phyloP scores from a whole-genome alignment of 2,888 invertebrate species.

The Eretmocerus hayati region DNA sequence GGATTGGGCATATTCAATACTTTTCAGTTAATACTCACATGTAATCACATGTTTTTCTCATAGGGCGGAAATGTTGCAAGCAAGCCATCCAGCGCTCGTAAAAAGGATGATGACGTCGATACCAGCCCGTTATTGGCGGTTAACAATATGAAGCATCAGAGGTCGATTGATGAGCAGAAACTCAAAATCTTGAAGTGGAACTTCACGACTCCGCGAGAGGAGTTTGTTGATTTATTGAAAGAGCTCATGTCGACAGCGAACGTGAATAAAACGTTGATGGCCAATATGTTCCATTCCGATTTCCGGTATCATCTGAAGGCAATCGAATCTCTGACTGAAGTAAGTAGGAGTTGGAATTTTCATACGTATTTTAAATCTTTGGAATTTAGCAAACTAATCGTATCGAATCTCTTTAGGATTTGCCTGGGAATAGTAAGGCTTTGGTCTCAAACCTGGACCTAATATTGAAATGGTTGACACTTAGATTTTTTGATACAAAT shows the following conservation, averaged over 20 bases:
- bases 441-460: slow-evolving; percentile 87
- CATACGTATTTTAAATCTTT: too few relatives aligned
- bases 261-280: slow-evolving; percentile 77
- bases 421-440: slow-evolving; percentile 69
- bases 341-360: too few relatives aligned
- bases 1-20: too few relatives aligned
- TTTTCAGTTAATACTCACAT: not conserved
- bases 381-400: too few relatives aligned
- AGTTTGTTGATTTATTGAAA: slow-evolving; percentile 86
- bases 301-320: slow-evolving; percentile 92
- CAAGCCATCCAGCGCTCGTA: slow-evolving; percentile 49
- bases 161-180: slow-evolving; percentile 90
- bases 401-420: too few relatives aligned
- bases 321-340: slow-evolving; percentile 79
- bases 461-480: slow-evolving; percentile 91
- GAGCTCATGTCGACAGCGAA: slow-evolving; percentile 86
- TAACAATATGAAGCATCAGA: slow-evolving; percentile 84
- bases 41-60: too few relatives aligned
- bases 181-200: slow-evolving; percentile 92
- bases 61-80: slow-evolving; percentile 23
- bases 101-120: slow-evolving; percentile 83
- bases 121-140: slow-evolving; percentile 59
- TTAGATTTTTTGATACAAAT: slow-evolving; percentile 97
- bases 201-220: slow-evolving; percentile 85
- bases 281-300: slow-evolving; percentile 91